Conservation (phyloP, 2,113 vertebrate genomes). For the Mohoua ochrocephala region DNA sequence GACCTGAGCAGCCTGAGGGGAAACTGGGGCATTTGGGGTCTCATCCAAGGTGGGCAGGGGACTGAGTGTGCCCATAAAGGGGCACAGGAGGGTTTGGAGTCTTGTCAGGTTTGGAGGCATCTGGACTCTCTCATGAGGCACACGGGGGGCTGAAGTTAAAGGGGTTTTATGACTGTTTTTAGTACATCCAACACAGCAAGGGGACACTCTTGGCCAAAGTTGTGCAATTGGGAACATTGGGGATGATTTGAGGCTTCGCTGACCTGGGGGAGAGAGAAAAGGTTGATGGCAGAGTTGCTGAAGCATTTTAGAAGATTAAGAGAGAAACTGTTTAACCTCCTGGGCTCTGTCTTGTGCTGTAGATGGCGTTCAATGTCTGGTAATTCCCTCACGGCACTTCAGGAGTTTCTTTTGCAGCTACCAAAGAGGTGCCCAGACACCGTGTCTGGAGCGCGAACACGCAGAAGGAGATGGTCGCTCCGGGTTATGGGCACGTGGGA, state of each 20-base stretch:
- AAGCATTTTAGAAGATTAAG: neutral
- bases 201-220: neutral
- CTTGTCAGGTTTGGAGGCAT: neutral
- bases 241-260: neutral
- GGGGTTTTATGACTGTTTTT: neutral
- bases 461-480: neutral
- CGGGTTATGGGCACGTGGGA: accelerated
- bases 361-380: neutral
- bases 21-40: neutral
- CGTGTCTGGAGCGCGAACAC: neutral
- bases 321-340: neutral
- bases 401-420: accelerated
- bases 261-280: neutral
- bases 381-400: neutral
- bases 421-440: neutral
- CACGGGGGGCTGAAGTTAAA: neutral
- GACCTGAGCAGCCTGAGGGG: neutral
- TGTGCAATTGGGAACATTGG: accelerated
- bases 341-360: accelerated
- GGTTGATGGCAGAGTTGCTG: neutral
- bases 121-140: accelerated
- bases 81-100: neutral
- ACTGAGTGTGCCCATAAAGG: accelerated
- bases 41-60: neutral
- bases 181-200: neutral